Base-by-base conservation (phyloP, 2,888 invertebrate genomes). In the Drosophila flavopinicola region DNA sequence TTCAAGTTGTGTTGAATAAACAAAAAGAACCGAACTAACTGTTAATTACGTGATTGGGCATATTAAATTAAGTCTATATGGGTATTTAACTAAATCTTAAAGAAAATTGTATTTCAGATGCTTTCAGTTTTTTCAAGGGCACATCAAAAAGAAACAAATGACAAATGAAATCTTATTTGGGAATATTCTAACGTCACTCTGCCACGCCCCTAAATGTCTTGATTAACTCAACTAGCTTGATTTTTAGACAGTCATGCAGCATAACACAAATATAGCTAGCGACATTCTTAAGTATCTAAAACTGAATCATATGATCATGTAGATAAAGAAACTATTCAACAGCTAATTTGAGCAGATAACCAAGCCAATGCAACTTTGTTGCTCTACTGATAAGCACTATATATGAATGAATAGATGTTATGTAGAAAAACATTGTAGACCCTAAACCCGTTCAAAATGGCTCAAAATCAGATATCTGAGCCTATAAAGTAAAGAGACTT, bases 271-370 rank as follows among this genome's bases (percentile, higher is more conserved):
- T 9, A 33, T 13, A 33, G 10, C 5, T 13, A 33, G 10, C 5
- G 5, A 24, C 10, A 24, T 39, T 39, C 24, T 39, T 11, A 7
- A n/a, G n/a, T n/a, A n/a, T n/a, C n/a, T 2, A 15, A 15, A 25
- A 20, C 23, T 38, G 38, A 15, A 24, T 47, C 37, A 25, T 25
- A 48, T 38, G 48, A 48, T 48, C 37, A 6, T 6, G 11, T 38
- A 48, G 48, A 48, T 48, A 48, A 38, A 2, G 6, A 38, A 25
- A 48, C 6, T 38, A 25, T 37, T 15, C 25, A 17, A 7, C 7
- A 47, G 15, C 33, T 24, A 33, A 33, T n/a, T 29, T n/a, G 30
- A 4, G 30, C 6, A 13, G 30, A 32, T 32, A 32, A 32, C 4
- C 2, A 20, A 20, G 2, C 17, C 3, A 44, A 11, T 44, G 9